phyloP scores from a whole-genome alignment of 2,888 invertebrate species.

The Bombylius discolor region DNA sequence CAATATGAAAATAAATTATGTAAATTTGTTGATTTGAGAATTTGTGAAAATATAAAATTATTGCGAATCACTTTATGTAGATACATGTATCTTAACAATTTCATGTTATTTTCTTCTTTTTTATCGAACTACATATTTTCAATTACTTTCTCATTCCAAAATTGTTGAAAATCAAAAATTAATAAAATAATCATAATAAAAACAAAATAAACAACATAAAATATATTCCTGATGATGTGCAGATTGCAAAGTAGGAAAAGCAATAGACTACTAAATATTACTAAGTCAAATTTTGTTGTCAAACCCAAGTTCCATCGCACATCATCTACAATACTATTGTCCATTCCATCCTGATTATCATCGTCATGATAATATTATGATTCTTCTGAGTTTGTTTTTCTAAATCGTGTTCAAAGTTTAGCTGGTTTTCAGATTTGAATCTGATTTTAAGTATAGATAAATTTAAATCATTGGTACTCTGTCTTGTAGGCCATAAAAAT shows the following conservation, averaged over 20 bases:
- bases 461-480: too few species aligned
- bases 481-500: background rate
- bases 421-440: too few species aligned
- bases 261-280: background rate
- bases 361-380: background rate
- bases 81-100: too few species aligned
- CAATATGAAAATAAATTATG: too few species aligned
- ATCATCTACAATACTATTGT: background rate
- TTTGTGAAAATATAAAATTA: too few species aligned
- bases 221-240: conserved; percentile 5
- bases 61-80: too few species aligned
- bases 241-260: conserved; percentile 4
- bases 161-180: background rate
- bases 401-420: too few species aligned
- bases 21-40: too few species aligned
- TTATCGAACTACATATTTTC: too few species aligned
- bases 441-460: background rate
- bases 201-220: background rate
- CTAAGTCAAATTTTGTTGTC: background rate
- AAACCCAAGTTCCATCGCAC: background rate
- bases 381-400: too few species aligned
- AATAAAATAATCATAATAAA: background rate
- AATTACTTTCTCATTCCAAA: background rate
- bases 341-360: background rate
- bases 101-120: too few species aligned